Base-by-base conservation (phyloP, 2,888 invertebrate genomes). In the Gortyna flavago region DNA sequence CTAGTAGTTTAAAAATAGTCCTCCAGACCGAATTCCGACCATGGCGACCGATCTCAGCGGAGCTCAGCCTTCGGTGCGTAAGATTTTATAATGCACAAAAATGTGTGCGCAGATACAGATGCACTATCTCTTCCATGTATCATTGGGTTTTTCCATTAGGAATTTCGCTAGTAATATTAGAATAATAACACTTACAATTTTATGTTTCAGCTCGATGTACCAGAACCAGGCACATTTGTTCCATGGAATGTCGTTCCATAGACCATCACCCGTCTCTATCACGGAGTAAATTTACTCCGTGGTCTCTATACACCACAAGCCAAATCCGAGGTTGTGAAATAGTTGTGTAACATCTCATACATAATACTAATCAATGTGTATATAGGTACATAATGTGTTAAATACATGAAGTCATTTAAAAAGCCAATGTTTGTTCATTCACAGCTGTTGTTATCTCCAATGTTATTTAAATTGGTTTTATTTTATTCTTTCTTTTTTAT, bases 221-320 rank as follows among this genome's bases (percentile, higher is more conserved):
- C 97, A 7, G 94, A 97, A 79, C 94, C 96, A 54, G 97, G 94
- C 75, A 97, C 93, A 61, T 97, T 96, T 89, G 97, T 95, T 41
- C 97, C 98, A 7, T 98, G 98, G 98, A 98, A 98, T 92, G 94
- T 97, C 69, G 96, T 97, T 75, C 97, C 97, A 51, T 80, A 80
- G 59, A 35, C 7, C 18, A 25, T 69, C 18, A 16, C 6, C 7
- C n/a, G n/a, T 62, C 93, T 73, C 35, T 48, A 72, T n/a, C n/a
- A n/a, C n/a, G n/a, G n/a, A n/a, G n/a, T n/a, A n/a, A n/a, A n/a
- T n/a, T n/a, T n/a, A n/a, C n/a, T n/a, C n/a, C n/a, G n/a, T n/a
- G n/a, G n/a, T n/a, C n/a, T n/a, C n/a, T 66, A 9, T 44, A 77
- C n/a, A 71, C 18, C 59, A 64, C 62, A 67, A 79, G 51, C 75